Evolutionary conservation across 2,797 vertebrate genomes (phyloP), one percentile per base, ranked within the genome.

Genomic region (Argya squamiceps): DNA sequence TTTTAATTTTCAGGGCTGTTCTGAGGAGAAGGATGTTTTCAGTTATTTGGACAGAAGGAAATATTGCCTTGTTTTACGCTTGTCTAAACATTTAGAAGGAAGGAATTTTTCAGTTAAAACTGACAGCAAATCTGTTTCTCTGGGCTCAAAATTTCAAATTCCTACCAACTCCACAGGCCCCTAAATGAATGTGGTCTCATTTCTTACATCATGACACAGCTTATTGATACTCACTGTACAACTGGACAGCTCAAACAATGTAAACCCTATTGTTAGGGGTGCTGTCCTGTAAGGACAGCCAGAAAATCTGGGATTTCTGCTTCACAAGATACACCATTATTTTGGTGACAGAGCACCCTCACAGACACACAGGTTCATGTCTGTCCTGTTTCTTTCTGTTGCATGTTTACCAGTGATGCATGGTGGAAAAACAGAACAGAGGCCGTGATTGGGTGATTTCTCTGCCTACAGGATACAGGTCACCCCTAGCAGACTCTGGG

Each of bases 401-500:
- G 26, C 0, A 0, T 2, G 3, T 70, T 83, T 77, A 27, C 3
- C 1, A 1, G 18, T 14, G 18, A 39, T 22, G 8, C 75, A 59
- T 41, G 19, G 44, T 2, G 0, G 37, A 37, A 63, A 74, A 81
- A 7, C 2, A 70, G 50, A 60, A 26, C 4, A 60, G 73, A 71
- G 29, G 19, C 75, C n/a, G 27, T 10, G 27, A 43, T 32, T 11
- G 27, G 15, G 15, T 20, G 2, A n/a, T 22, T 83, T 83, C 15
- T 24, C 11, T 64, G 8, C 39, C 36, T 49, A 30, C 3, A 46
- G 23, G 44, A 49, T 53, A n/a, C 27, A 58, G 12, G 6, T 18
- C 24, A 36, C 3, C 7, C 15, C 16, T 12, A 56, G 26, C 21
- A 83, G 29, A n/a, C 6, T 53, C 9, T 44, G 9, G 34, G 11